Percentiles rank a stretch among this genome's conserved stretches.
phyloP scores from a whole-genome alignment of 1,140 invertebrate genomes.

The Acyrthosiphon pisum region DNA sequence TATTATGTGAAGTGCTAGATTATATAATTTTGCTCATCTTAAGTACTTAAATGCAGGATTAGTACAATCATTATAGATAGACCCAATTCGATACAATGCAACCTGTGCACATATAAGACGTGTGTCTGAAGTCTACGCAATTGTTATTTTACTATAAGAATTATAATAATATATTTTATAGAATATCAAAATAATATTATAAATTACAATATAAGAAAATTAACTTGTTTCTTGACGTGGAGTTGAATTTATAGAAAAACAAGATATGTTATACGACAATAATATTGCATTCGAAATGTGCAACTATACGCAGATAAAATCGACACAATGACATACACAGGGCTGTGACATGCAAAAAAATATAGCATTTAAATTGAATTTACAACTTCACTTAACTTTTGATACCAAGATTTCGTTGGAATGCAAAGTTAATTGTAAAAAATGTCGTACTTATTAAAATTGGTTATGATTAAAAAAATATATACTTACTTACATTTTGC shows the following conservation, averaged over 20 bases:
- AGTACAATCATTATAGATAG: background rate
- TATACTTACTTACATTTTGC: background rate
- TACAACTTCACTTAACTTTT: background rate
- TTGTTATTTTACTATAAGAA: background rate
- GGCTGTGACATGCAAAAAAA: background rate
- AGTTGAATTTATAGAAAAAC: background rate
- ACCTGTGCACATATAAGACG: background rate
- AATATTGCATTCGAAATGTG: background rate
- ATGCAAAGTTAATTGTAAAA: background rate
- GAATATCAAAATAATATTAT: too few relatives aligned
- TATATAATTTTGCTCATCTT: background rate
- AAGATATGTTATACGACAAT: background rate
- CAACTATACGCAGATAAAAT: too few relatives aligned
- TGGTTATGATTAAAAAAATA: background rate
- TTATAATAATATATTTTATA: background rate
- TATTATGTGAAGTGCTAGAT: background rate
- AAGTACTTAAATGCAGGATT: background rate
- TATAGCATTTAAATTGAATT: background rate
- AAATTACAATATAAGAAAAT: too few relatives aligned
- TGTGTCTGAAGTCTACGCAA: background rate
- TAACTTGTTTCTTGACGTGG: background rate
- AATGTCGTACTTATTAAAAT: background rate
- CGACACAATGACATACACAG: background rate
- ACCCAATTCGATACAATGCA: background rate
- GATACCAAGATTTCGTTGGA: background rate